Evolutionary conservation across 2,888 invertebrate species (phyloP).

Genomic region (Griposia aprilina): DNA sequence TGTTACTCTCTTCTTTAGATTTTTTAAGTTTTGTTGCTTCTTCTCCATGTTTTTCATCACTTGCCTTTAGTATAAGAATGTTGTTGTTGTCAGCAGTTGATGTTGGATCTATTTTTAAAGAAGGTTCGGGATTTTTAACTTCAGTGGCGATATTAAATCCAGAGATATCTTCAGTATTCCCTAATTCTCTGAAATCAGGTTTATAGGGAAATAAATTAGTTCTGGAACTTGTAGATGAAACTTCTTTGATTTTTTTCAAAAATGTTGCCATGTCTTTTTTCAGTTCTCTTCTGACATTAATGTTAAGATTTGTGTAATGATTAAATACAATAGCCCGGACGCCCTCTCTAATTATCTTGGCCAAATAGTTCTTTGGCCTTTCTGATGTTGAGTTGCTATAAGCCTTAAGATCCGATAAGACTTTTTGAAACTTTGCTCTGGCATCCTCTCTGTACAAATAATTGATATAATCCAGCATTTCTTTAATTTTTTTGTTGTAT

Average conservation of each 20-base stretch:
- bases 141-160: no score
- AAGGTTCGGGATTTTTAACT: background rate
- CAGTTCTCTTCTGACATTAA: background rate
- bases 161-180: background rate
- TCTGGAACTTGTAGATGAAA: background rate
- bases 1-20: background rate
- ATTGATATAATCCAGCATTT: slow-evolving; percentile 72
- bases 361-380: background rate
- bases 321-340: background rate
- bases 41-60: background rate
- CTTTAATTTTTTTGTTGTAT: slow-evolving; percentile 40
- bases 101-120: background rate
- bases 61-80: background rate
- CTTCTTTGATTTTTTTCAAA: background rate
- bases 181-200: background rate
- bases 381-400: background rate
- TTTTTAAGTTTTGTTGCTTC: background rate
- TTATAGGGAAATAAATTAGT: background rate
- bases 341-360: background rate
- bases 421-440: background rate
- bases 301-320: slow-evolving; percentile 4
- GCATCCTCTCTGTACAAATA: slow-evolving; percentile 67
- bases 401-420: background rate
- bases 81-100: background rate
- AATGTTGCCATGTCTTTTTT: background rate